Evolutionary conservation across 2,888 invertebrate genomes (phyloP), one percentile per base, ranked within the genome.

Genomic region (Ectobius pallidus): DNA sequence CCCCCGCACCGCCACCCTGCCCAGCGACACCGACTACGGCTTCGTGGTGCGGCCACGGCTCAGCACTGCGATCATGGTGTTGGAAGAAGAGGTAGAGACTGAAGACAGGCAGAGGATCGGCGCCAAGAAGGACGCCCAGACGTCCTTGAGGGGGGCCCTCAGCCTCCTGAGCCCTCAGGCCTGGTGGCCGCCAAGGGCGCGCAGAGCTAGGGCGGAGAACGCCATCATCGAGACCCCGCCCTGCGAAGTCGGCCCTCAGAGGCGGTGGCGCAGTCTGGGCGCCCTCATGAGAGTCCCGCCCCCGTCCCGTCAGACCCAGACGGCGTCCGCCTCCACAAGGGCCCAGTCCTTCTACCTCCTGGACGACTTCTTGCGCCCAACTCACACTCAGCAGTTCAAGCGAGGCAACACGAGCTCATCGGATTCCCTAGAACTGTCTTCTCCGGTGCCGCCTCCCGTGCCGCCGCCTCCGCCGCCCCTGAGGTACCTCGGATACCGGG

Each of bases 321-420:
- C 46, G 14, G 65, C 74, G 84, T 85, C 75, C 84, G 68, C 81
- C 79, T 81, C 18, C 80, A 82, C 70, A 81, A 83, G 3, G 22
- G 83, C 85, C 3, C 85, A 85, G 76, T 84, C 84, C 74, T 85
- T 85, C 75, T 85, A 85, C 78, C 81, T 85, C 14, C 78, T 85
- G 25, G 85, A 85, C 72, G 85, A 85, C 74, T 85, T 85, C 71
- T 78, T 85, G 58, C 80, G 82, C 18, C 85, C 84, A 44, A 6
- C 18, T n/a, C 52, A 52, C n/a, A 58, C 34, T 16, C 68, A 52
- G 49, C 62, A 58, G 49, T 63, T 39, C n/a, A 70, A 69, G 30
- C 73, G 70, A 44, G 73, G 76, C 70, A 70, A 75, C 65, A 75
- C 78, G 63, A 80, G 80, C 74, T 80, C 79, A 62, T 82, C 81